Evolutionary conservation across 2,797 vertebrate species (phyloP).

Genomic region (Toxotes lorentzi): DNA sequence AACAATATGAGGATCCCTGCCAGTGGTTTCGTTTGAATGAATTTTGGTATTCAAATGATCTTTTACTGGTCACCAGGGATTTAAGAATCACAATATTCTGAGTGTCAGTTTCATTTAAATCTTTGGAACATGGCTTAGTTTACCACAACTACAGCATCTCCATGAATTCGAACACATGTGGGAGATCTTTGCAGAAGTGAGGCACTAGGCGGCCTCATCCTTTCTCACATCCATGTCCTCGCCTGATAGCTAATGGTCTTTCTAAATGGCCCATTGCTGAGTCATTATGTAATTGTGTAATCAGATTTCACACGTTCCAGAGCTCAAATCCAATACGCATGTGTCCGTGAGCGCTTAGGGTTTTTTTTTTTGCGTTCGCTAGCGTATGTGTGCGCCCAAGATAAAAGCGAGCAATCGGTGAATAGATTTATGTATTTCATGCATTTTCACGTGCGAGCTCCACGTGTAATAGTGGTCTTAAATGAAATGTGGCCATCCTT

Average conservation of each 20-base stretch:
- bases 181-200: slow-evolving; percentile 44
- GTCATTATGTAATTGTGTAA: slow-evolving; percentile 78
- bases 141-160: not conserved
- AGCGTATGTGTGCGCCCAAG: not conserved
- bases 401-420: slow-evolving; percentile 31
- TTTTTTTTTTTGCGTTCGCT: slow-evolving; percentile 16
- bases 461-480: slow-evolving; percentile 37
- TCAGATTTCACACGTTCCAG: slow-evolving; percentile 79
- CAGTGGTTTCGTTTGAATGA: slow-evolving; percentile 29
- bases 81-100: slow-evolving; percentile 21
- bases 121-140: slow-evolving; percentile 1
- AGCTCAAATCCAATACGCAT: slow-evolving; percentile 62
- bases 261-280: slow-evolving; percentile 69
- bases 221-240: slow-evolving; percentile 45
- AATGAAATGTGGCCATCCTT: slow-evolving; percentile 9
- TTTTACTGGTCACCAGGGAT: not conserved
- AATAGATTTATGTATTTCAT: slow-evolving; percentile 34
- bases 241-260: slow-evolving; percentile 69
- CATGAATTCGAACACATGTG: slow-evolving; percentile 9
- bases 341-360: slow-evolving; percentile 33
- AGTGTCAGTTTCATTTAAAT: slow-evolving; percentile 24
- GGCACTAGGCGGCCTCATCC: slow-evolving; percentile 43
- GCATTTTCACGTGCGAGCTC: slow-evolving; percentile 30
- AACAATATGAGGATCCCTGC: slow-evolving; percentile 21
- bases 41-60: slow-evolving; percentile 34